Evolutionary conservation across 2,888 invertebrate genomes (phyloP), one percentile per base, ranked within the genome.

Genomic region (Altica lythri): DNA sequence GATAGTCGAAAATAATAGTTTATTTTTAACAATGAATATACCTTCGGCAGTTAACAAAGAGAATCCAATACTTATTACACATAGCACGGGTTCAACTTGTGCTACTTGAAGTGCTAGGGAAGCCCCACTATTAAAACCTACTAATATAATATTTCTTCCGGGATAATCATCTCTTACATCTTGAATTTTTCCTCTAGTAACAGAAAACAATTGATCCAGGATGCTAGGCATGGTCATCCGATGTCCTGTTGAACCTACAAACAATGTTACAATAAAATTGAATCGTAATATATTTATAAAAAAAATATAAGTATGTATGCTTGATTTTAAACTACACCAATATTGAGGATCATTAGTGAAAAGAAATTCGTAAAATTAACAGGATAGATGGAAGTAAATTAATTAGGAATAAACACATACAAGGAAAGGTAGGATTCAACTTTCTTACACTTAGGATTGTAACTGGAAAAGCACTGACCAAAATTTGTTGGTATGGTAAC

Each of bases 71-170:
- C 89, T 89, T 13, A 92, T 80, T 2, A 90, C 85, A 43, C 89
- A 88, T 14, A 84, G 80, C 5, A 91, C 85, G 42, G 81, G 79
- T 69, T 90, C 89, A 47, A 86, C 79, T 68, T 88, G 80, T 1
- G 89, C 85, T 2, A 89, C 83, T 78, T 90, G 89, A 65, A 87
- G 80, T 1, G 90, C 89, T 30, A 91, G 75, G 0, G 88, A 80
- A 10, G 89, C 83, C n/a, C 89, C 90, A 22, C 86, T 82, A 69
- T 88, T 86, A 72, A 89, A 87, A 6, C 92, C 92, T 50, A 90
- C 77, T n/a, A 92, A 76, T 53, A 91, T 82, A 16, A 92, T 83
- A 30, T 87, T 86, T 57, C 86, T 80, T 34, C 82, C 83, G 2
- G 86, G 84, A 70, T 82, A 84, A 61, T 86, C 86, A 2, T 78